A percentile compares a stretch with the other conserved stretches of the same genome.
Conservation (phyloP, 2,113 vertebrate genomes). For the Sceloporus tristichus region DNA sequence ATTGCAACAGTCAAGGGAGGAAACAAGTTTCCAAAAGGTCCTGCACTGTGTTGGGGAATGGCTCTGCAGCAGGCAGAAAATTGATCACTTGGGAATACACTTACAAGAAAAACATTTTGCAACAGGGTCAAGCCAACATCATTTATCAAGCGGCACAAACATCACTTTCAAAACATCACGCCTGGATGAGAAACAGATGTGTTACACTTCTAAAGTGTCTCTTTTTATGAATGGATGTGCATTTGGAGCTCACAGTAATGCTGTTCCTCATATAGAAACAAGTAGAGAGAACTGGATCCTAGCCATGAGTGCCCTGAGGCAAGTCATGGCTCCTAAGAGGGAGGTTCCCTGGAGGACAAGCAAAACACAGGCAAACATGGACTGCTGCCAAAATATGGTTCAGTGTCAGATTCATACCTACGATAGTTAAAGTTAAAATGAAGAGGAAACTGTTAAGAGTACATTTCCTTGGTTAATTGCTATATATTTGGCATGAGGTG, state of each 20-base stretch:
- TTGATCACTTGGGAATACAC: background rate
- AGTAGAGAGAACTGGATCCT: background rate
- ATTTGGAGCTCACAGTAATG: background rate
- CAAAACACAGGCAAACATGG: background rate
- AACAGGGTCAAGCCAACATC: background rate
- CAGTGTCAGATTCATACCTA: background rate
- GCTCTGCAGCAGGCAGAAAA: background rate
- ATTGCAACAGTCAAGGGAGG: background rate
- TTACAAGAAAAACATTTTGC: conserved; percentile 13
- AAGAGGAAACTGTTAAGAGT: background rate
- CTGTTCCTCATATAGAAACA: background rate
- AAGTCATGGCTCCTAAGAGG: background rate
- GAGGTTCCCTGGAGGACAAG: background rate
- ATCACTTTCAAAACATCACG: background rate
- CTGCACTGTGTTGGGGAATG: background rate
- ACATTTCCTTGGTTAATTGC: background rate
- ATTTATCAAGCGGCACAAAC: conserved; percentile 6
- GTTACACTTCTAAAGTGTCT: background rate
- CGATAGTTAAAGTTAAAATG: background rate
- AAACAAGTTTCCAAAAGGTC: background rate
- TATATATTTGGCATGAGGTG: background rate
- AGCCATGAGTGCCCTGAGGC: background rate
- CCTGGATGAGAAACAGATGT: background rate
- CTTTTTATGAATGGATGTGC: background rate
- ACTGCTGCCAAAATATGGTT: background rate